phyloP scores from a whole-genome alignment of 2,113 vertebrate species.

The Cavia aperea region DNA sequence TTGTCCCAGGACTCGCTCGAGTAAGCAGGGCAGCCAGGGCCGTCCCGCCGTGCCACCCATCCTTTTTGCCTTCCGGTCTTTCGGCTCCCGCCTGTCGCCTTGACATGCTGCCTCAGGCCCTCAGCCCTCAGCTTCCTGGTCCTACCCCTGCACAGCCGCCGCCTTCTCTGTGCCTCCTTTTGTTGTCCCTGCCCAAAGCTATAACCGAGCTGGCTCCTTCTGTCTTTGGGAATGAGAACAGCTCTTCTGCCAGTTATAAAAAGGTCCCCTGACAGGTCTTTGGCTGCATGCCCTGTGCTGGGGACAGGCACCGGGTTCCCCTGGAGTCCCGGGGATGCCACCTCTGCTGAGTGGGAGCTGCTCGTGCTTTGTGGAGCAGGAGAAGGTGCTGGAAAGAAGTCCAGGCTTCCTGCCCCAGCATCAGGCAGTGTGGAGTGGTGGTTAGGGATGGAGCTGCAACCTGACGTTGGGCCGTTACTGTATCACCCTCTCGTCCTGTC shows the following conservation, averaged over 20 bases:
- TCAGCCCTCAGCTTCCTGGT: neutral
- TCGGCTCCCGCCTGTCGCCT: neutral
- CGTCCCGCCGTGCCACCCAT: fast-evolving
- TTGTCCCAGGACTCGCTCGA: neutral
- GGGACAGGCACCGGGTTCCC: neutral
- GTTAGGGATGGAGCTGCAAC: neutral
- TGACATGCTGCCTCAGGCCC: neutral
- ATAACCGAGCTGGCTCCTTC: neutral
- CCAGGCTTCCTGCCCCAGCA: neutral
- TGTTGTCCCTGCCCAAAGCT: neutral
- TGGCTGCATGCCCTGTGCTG: neutral
- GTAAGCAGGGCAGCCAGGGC: neutral
- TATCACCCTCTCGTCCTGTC: neutral
- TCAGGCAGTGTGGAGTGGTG: neutral
- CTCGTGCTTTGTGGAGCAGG: neutral
- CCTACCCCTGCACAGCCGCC: neutral
- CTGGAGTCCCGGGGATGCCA: neutral
- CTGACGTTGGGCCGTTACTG: neutral
- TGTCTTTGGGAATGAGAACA: neutral
- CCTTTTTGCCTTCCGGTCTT: neutral
- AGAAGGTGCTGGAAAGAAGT: neutral
- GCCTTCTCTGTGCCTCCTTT: neutral
- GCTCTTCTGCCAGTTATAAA: constrained; percentile 4
- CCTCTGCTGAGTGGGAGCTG: neutral
- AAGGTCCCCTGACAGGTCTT: neutral